Conservation (phyloP, 2,797 vertebrate species). For the Eptatretus atami region DNA sequence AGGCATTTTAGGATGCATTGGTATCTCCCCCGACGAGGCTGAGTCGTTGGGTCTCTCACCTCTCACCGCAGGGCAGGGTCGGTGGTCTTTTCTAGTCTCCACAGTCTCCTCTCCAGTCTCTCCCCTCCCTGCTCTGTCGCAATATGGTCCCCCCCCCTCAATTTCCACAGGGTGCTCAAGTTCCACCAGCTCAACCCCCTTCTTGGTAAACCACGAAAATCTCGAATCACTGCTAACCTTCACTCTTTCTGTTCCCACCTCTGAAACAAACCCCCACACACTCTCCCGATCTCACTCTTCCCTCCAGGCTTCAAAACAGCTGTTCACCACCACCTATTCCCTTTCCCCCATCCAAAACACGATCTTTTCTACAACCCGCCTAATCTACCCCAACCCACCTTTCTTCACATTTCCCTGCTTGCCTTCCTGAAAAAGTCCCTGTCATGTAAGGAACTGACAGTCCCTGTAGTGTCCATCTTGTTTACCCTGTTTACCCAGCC, state of each 20-base stretch:
- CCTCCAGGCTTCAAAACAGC: background rate
- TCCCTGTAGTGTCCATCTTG: too few species aligned
- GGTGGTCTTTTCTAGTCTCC: too few species aligned
- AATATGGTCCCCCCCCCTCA: background rate
- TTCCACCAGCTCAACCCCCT: background rate
- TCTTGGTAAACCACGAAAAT: background rate
- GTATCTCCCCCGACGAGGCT: too few species aligned
- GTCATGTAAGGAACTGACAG: background rate
- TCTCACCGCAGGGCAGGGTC: too few species aligned
- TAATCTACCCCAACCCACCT: background rate
- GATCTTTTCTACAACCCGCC: background rate
- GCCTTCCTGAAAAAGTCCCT: background rate
- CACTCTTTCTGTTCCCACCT: too few species aligned
- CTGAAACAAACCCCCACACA: background rate
- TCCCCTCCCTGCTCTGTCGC: background rate
- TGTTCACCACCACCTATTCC: background rate
- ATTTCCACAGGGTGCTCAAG: too few species aligned
- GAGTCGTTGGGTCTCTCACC: too few species aligned
- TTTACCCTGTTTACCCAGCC: background rate
- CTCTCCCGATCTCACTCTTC: background rate
- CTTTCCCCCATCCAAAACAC: background rate
- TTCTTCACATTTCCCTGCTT: background rate
- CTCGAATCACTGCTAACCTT: background rate
- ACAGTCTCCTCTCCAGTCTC: background rate
- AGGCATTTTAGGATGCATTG: too few species aligned